Evolutionary conservation across 2,888 invertebrate species (phyloP).

Genomic region (Clanis bilineata): DNA sequence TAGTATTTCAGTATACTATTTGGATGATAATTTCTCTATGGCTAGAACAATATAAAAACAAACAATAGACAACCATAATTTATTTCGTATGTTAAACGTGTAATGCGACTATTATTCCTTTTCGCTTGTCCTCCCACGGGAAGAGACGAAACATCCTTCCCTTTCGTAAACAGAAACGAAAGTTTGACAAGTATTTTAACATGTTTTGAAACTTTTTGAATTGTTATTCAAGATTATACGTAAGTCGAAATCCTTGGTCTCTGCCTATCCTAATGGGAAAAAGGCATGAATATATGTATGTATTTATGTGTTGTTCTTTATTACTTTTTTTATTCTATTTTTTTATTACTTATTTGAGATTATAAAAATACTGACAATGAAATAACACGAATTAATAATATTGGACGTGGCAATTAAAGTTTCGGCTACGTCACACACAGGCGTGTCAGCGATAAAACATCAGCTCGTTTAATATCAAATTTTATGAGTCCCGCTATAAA

Average conservation of each 20-base stretch:
- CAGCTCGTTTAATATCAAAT: neutral
- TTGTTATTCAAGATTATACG: neutral
- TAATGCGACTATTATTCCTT: constrained; percentile 30
- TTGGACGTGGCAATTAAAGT: neutral
- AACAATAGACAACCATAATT: neutral
- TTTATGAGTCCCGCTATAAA: constrained; percentile 22
- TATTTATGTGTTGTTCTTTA: too few relatives aligned
- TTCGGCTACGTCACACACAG: neutral
- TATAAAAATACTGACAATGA: too few relatives aligned
- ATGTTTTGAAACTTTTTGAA: constrained; percentile 37
- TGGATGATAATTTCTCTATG: too few relatives aligned
- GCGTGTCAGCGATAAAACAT: constrained; percentile 8
- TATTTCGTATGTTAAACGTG: neutral
- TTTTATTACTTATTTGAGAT: too few relatives aligned
- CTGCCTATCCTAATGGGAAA: too few relatives aligned
- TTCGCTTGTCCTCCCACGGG: constrained; percentile 34
- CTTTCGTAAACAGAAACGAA: constrained; percentile 59
- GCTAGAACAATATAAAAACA: neutral
- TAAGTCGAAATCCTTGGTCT: too few relatives aligned
- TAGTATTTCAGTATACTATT: too few relatives aligned
- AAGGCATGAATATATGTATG: too few relatives aligned
- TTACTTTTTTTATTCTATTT: too few relatives aligned
- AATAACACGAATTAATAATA: neutral
- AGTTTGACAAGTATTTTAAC: constrained; percentile 53
- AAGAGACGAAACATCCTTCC: constrained; percentile 35